A percentile compares a stretch with the other conserved stretches of the same genome.
phyloP scores from a whole-genome alignment of 2,113 vertebrate genomes.

The Pterocles gutturalis region DNA sequence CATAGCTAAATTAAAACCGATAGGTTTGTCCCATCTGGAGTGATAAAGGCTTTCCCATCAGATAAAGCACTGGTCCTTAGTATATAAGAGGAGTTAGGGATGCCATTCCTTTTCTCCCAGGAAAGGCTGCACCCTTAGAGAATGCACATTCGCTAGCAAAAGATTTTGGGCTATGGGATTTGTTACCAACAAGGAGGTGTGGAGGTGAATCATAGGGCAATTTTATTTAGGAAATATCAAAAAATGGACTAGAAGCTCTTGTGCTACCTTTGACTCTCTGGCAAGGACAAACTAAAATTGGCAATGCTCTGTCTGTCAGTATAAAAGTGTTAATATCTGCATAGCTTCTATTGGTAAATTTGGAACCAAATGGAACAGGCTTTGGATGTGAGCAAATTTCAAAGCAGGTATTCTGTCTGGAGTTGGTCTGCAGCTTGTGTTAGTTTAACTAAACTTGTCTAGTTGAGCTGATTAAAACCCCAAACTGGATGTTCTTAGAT shows the following conservation, averaged over 20 bases:
- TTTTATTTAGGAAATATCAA: not conserved
- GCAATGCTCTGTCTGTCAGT: not conserved
- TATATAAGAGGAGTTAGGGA: not conserved
- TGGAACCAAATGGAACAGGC: not conserved
- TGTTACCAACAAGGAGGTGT: not conserved
- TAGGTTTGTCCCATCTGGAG: conserved; percentile 29
- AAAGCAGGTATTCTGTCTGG: conserved; percentile 16
- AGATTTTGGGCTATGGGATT: not conserved
- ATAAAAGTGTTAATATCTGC: conserved; percentile 2
- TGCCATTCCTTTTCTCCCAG: not conserved
- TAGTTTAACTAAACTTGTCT: not conserved
- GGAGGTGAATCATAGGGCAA: not conserved
- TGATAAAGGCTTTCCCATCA: not conserved
- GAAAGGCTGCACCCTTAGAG: not conserved
- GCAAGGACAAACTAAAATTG: conserved; percentile 19
- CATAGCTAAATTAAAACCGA: conserved; percentile 19
- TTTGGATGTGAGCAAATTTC: not conserved
- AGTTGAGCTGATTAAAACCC: not conserved
- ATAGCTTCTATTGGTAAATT: conserved; percentile 34
- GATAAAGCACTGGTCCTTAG: not conserved
- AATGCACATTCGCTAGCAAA: not conserved
- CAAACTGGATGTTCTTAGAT: not conserved
- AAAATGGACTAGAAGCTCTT: not conserved
- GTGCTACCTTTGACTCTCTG: not conserved
- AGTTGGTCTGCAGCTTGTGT: not conserved